Conservation (phyloP, 2,113 vertebrate species). For the Pseudolaguvia tuberculata region DNA sequence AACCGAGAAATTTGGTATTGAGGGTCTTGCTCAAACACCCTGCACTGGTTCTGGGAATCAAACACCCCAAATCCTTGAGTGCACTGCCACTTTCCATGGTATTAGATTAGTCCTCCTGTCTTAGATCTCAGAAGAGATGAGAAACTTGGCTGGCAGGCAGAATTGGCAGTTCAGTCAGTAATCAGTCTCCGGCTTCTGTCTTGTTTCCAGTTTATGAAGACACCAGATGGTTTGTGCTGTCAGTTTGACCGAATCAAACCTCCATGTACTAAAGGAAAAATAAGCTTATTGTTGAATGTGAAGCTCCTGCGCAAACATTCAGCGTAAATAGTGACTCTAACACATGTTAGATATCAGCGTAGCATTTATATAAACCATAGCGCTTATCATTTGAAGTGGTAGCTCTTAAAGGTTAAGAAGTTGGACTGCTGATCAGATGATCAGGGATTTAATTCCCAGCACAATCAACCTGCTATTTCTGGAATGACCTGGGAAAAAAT, state of each 20-base stretch:
- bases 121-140: not conserved
- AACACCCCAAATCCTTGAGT: too few species aligned
- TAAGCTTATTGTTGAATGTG: not conserved
- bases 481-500: too few species aligned
- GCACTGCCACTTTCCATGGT: too few species aligned
- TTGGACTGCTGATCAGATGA: too few species aligned
- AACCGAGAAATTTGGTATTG: too few species aligned
- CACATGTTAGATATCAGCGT: not conserved
- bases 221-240: constrained; percentile 3
- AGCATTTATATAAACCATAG: not conserved
- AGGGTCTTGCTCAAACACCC: too few species aligned
- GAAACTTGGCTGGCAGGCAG: constrained; percentile 3
- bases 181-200: constrained; percentile 10
- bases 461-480: too few species aligned
- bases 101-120: not conserved
- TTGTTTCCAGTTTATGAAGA: not conserved
- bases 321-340: not conserved
- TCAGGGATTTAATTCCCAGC: too few species aligned
- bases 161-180: constrained; percentile 11
- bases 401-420: too few species aligned
- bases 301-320: not conserved
- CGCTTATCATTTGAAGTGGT: not conserved
- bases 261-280: not conserved
- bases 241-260: not conserved
- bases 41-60: too few species aligned